Evolutionary conservation across 1,140 invertebrate species (phyloP).

Genomic region (Chrysoperla carnea): DNA sequence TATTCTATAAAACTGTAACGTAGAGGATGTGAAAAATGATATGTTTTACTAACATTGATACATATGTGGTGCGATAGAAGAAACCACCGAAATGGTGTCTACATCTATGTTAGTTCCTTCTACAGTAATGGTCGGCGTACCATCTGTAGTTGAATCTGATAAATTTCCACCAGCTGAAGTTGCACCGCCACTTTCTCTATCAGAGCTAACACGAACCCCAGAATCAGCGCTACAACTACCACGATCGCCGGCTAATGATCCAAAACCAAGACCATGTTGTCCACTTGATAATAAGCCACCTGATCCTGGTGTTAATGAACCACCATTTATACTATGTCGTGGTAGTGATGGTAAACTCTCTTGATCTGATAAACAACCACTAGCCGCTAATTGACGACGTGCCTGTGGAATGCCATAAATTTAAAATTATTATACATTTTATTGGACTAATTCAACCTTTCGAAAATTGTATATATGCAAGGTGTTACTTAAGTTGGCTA

Average conservation of each 20-base stretch:
- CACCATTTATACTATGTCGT: conserved; percentile 36
- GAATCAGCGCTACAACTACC: conserved; percentile 78
- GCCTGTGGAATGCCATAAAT: conserved; percentile 26
- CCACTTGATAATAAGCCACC: conserved; percentile 26
- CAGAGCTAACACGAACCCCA: conserved; percentile 63
- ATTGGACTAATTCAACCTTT: too few relatives aligned
- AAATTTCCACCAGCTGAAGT: conserved; percentile 55
- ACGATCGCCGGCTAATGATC: conserved; percentile 44
- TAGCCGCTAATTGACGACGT: conserved; percentile 44
- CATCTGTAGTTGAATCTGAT: conserved; percentile 60
- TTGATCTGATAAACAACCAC: conserved; percentile 55
- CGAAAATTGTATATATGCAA: too few relatives aligned
- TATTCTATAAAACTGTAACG: too few relatives aligned
- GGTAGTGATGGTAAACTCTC: conserved; percentile 43
- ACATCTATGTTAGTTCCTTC: conserved; percentile 42
- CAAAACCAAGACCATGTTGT: conserved; percentile 22
- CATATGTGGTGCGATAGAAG: conserved; percentile 51
- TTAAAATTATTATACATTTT: background rate
- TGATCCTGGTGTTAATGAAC: conserved; percentile 40
- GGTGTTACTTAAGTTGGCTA: too few relatives aligned
- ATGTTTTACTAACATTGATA: conserved; percentile 25
- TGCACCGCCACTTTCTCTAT: conserved; percentile 53
- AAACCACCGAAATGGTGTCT: conserved; percentile 54
- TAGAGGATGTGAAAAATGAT: too few relatives aligned
- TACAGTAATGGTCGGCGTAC: conserved; percentile 46